These are phyloP conservation scores for Agrilus biguttatus DNA, from an alignment of 2,888 invertebrate species.

Conservation along the genomic window DNA sequence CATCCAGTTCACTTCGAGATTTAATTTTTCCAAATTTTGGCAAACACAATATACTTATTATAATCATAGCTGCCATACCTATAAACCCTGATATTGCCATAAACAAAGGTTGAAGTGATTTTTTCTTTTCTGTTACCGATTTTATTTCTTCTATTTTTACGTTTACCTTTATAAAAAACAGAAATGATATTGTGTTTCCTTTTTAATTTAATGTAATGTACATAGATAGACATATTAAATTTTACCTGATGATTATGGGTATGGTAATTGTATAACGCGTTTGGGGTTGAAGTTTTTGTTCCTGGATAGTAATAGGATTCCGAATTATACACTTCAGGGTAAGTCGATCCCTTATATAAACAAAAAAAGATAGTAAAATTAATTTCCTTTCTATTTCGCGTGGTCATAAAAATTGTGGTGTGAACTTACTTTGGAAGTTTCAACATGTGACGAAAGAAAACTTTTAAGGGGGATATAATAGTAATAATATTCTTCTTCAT, in stretches of 20 bases:
- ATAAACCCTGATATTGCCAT: conserved; percentile 43
- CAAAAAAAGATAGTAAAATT: not conserved
- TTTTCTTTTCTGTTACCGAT: conserved; percentile 20
- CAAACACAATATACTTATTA: conserved; percentile 34
- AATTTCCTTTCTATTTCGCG: not conserved
- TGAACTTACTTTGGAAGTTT: not conserved
- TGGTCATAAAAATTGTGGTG: no score
- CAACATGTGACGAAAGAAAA: conserved; percentile 22
- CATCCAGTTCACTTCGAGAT: conserved; percentile 19
- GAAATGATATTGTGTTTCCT: no score
- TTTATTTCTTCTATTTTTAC: no score
- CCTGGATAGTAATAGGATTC: no score
- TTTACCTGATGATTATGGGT: no score
- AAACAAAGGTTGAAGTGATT: conserved; percentile 36
- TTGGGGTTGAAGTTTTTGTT: no score
- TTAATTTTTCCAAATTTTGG: conserved; percentile 30
- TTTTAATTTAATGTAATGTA: no score
- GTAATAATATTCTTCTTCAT: conserved; percentile 32
- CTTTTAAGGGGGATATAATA: conserved; percentile 39
- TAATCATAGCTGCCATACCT: conserved; percentile 39
- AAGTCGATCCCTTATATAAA: not conserved
- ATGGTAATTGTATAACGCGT: no score
- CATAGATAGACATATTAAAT: no score
- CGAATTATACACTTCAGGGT: no score
- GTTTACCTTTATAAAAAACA: no score